A percentile compares a stretch with the other conserved stretches of the same genome.
Evolutionary conservation across 1,140 invertebrate genomes (phyloP).

Genomic region (Heliothis virescens): DNA sequence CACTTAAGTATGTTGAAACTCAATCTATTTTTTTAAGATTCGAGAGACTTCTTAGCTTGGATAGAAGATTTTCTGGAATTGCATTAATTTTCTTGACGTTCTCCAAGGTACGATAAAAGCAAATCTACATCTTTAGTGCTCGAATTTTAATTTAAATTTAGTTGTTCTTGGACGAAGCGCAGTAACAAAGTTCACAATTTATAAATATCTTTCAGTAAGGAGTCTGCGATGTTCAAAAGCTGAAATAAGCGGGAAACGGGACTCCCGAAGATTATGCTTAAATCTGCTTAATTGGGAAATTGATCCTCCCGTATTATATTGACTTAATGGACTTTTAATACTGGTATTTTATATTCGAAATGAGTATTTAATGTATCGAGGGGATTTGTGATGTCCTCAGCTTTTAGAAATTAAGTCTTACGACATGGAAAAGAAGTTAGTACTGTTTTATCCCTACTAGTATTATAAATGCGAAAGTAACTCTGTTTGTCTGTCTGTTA

Average conservation of each 20-base stretch:
- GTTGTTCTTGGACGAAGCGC: conserved; percentile 2
- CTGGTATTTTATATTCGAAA: too few species aligned
- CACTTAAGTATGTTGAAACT: not conserved
- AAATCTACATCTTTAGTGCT: not conserved
- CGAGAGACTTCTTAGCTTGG: not conserved
- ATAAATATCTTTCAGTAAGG: conserved; percentile 3
- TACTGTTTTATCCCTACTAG: too few species aligned
- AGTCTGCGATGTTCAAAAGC: conserved; percentile 5
- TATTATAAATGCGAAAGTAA: too few species aligned
- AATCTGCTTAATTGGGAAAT: conserved; percentile 40
- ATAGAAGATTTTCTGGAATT: not conserved
- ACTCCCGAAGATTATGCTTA: conserved; percentile 16
- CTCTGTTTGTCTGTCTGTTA: too few species aligned
- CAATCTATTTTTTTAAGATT: not conserved
- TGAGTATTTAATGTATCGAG: too few species aligned
- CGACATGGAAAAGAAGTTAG: too few species aligned
- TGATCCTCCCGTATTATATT: not conserved
- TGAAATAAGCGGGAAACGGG: conserved; percentile 13
- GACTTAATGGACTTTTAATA: conserved; percentile 25
- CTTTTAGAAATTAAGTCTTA: too few species aligned
- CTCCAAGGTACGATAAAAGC: not conserved
- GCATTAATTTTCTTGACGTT: conserved; percentile 1
- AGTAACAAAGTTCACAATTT: conserved; percentile 37
- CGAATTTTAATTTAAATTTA: conserved; percentile 26
- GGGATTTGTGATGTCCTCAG: too few species aligned